Base-by-base conservation (phyloP, 2,888 invertebrate species). In the Agelastica alni region DNA sequence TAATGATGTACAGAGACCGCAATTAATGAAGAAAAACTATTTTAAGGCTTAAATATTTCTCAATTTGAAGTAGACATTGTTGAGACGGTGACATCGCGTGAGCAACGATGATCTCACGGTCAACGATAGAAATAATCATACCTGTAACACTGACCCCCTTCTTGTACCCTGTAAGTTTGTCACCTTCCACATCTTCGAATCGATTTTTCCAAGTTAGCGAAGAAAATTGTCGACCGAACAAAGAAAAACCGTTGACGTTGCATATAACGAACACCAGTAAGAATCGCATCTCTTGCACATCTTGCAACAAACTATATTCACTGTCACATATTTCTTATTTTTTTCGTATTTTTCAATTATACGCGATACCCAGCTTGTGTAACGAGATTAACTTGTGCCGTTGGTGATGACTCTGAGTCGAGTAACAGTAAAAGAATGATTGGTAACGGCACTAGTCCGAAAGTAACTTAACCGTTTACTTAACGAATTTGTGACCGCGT, bases 391-490 rank as follows among this genome's bases (percentile, higher is more conserved):
- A 30, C 17, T 43, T 43, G 34, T 41, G 26, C 16, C 17, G 26
- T 41, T 41, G 22, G 7, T 44, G 53, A 51, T 56, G 42, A 22
- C 20, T 28, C n/a, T 34, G 13, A 22, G 46, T 46, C 44, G 46
- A 47, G 43, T 69, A 70, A 70, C 69, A 69, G 70, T 68, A 69
- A 65, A 65, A 64, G 59, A 62, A 61, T 61, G 59, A 59, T 61
- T 62, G 58, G 51, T 69, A 69, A 69, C 70, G 69, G 69, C 63
- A 69, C 64, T 58, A 52, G 57, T 60, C 67, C 63, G 65, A 69
- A 70, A 68, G 66, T 68, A 67, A 65, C 43, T 43, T 43, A 31
- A 10, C 43, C 31, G 31, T 30, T 43, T 31, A 31, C 65, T 68
- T 59, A 37, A 49, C 45, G 10, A 43, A 43, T 31, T 43, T 45